These are phyloP conservation scores for Sarcophaga rosellei DNA, from an alignment of 2,888 invertebrate species.

Conservation along the genomic window DNA sequence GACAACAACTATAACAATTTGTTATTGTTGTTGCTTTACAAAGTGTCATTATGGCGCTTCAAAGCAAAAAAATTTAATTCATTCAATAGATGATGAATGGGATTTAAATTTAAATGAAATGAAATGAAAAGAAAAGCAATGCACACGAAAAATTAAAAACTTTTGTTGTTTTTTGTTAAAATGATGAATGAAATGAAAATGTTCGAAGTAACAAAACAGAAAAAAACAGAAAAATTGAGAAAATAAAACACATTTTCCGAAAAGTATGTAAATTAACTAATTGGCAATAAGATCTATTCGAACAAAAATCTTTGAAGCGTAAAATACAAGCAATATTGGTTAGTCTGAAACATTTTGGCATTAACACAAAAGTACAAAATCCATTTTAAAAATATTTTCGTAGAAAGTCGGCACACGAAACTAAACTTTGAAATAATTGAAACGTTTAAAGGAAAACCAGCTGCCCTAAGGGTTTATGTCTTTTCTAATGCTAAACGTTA, in stretches of 20 bases:
- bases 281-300: constrained; percentile 41
- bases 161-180: constrained; percentile 28
- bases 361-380: constrained; percentile 30
- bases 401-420: not conserved
- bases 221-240: not conserved
- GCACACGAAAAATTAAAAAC: constrained; percentile 17
- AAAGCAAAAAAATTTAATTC: constrained; percentile 64
- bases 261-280: constrained; percentile 58
- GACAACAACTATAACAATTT: constrained; percentile 28
- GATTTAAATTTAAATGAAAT: constrained; percentile 56
- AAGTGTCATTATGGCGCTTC: constrained; percentile 66
- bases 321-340: not conserved
- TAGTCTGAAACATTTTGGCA: constrained; percentile 24
- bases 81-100: constrained; percentile 69
- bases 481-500: too few species aligned
- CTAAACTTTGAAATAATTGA: not conserved
- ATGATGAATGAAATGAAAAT: constrained; percentile 63
- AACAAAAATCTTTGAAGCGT: not conserved
- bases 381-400: not conserved
- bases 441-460: too few species aligned
- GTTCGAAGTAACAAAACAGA: constrained; percentile 12
- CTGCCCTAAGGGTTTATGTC: too few species aligned
- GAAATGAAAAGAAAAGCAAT: not conserved
- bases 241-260: constrained; percentile 38
- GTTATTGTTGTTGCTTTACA: constrained; percentile 29